Evolutionary conservation across 1,140 invertebrate species (phyloP).

Genomic region (Lethocerus indicus): DNA sequence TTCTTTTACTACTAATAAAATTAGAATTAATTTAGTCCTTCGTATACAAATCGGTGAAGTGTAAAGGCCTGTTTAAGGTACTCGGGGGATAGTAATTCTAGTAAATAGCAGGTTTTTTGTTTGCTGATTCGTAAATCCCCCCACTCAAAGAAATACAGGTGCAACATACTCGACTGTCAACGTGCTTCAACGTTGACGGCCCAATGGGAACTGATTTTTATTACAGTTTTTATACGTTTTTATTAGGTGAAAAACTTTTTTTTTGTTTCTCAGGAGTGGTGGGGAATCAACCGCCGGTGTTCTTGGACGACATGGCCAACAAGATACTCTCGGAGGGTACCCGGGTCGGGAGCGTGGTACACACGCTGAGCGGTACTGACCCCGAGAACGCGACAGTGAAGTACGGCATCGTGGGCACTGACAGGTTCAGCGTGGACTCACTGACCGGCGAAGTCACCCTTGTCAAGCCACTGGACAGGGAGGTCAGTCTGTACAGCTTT

Average conservation of each 20-base stretch:
- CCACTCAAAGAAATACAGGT: no score
- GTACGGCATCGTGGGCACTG: constrained; percentile 64
- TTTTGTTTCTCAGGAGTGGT: constrained; percentile 7
- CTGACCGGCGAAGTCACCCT: constrained; percentile 61
- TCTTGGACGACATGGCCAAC: constrained; percentile 52
- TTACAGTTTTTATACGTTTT: neutral
- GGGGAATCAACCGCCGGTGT: constrained; percentile 43
- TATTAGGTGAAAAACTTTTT: no score
- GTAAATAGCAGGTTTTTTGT: no score
- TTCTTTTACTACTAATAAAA: neutral
- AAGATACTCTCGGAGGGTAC: constrained; percentile 57
- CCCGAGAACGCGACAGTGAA: constrained; percentile 51
- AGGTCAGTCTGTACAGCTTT: no score
- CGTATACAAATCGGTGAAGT: no score
- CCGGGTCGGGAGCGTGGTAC: constrained; percentile 55
- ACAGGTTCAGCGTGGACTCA: constrained; percentile 57
- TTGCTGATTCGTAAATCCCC: no score
- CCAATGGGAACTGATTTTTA: neutral
- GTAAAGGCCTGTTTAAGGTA: no score
- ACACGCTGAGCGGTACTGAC: constrained; percentile 56
- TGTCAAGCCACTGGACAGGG: constrained; percentile 59
- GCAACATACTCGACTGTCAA: no score
- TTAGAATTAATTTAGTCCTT: neutral
- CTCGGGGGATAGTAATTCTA: no score
- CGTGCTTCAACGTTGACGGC: no score